phyloP scores from a whole-genome alignment of 2,113 vertebrate genomes.

The Eudyptes chrysolophus region DNA sequence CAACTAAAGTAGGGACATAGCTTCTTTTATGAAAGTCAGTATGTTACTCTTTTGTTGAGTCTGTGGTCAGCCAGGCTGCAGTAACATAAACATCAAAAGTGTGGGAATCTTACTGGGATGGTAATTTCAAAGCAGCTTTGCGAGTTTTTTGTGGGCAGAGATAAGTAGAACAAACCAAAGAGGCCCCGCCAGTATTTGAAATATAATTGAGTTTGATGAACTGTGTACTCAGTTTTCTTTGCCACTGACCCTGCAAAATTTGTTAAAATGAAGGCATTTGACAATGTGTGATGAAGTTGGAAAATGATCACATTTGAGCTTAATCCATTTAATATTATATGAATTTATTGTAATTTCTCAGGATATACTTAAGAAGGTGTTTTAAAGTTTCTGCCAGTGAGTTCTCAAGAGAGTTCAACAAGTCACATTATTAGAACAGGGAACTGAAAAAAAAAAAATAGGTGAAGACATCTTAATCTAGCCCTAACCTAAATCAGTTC shows the following conservation, averaged over 20 bases:
- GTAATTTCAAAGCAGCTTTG: conserved; percentile 14
- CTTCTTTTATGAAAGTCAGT: not conserved
- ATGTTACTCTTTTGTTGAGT: conserved; percentile 13
- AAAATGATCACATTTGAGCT: not conserved
- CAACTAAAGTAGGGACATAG: not conserved
- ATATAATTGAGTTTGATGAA: conserved; percentile 4
- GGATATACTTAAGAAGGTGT: not conserved
- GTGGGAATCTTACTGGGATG: conserved; percentile 24
- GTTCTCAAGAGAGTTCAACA: not conserved
- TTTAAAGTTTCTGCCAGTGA: not conserved
- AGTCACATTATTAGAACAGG: not conserved
- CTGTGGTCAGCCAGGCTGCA: conserved; percentile 14
- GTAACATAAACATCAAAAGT: not conserved
- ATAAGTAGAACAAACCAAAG: not conserved
- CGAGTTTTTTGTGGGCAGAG: not conserved
- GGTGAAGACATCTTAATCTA: not conserved
- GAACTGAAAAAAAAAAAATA: not conserved
- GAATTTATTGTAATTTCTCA: not conserved
- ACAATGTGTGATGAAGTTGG: not conserved
- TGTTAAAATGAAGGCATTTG: not conserved
- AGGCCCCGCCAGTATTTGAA: not conserved
- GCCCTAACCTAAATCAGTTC: not conserved
- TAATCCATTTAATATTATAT: not conserved
- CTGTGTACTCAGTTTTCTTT: conserved; percentile 13
- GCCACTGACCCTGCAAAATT: not conserved